Evolutionary conservation across 2,797 vertebrate genomes (phyloP).

Genomic region (Hirundo rustica): DNA sequence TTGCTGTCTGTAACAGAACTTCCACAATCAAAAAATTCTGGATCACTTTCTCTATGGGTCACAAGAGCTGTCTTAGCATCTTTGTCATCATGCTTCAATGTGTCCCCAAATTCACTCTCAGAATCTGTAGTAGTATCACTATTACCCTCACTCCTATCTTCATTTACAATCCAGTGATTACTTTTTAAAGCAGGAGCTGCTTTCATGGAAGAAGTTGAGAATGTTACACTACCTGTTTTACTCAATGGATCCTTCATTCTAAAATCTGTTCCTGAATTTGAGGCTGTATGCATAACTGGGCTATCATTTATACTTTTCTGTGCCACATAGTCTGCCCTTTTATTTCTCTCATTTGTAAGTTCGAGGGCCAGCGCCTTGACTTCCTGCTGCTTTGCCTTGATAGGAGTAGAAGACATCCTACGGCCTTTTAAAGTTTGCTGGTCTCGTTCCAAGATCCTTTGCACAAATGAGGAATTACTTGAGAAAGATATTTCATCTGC

Average conservation of each 20-base stretch:
- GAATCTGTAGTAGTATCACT: conserved; percentile 45
- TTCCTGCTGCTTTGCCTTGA: conserved; percentile 80
- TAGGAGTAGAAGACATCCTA: conserved; percentile 91
- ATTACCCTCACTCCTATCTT: not conserved
- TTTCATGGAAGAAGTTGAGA: not conserved
- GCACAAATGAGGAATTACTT: conserved; percentile 93
- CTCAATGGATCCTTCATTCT: not conserved
- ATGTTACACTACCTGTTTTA: not conserved
- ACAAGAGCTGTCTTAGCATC: not conserved
- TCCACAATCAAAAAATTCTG: conserved; percentile 38
- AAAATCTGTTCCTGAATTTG: not conserved
- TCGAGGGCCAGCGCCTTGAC: not conserved
- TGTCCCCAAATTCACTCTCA: conserved; percentile 64
- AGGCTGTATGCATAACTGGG: not conserved
- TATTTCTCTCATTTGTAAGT: not conserved
- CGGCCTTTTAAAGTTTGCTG: conserved; percentile 68
- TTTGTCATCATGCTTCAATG: conserved; percentile 40
- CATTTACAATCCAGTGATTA: conserved; percentile 14
- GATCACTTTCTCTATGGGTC: conserved; percentile 39
- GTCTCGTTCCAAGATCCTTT: conserved; percentile 85
- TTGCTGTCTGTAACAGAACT: conserved; percentile 17
- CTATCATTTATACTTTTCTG: not conserved
- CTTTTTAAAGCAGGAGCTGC: not conserved
- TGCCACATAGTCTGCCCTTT: not conserved
- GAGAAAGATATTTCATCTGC: conserved; percentile 96